These are phyloP conservation scores for Eubucco bourcierii DNA, from an alignment of 2,113 vertebrate species.

Conservation along the genomic window DNA sequence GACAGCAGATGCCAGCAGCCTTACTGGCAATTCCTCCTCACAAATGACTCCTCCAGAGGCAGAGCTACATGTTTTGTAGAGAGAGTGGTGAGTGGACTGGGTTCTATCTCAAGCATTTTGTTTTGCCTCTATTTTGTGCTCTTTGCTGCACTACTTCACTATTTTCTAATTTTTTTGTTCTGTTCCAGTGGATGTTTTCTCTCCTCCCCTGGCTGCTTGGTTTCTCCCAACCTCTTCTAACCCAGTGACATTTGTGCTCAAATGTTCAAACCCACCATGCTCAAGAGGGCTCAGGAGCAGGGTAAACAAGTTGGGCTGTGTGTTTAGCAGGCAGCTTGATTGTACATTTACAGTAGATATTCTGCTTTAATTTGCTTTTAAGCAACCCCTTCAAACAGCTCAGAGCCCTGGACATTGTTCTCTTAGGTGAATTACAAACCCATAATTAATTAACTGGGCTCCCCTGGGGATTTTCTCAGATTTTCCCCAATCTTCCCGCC, in stretches of 20 bases:
- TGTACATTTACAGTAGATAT: slow-evolving; percentile 68
- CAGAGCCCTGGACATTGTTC: slow-evolving; percentile 54
- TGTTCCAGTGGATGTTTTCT: neutral
- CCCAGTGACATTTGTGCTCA: neutral
- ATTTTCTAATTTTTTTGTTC: neutral
- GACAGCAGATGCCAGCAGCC: neutral
- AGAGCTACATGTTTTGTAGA: neutral
- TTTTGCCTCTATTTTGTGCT: slow-evolving; percentile 1
- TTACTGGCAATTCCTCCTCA: neutral
- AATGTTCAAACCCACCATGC: slow-evolving; percentile 1
- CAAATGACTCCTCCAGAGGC: neutral
- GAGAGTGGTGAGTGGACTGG: neutral
- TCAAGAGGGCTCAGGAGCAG: slow-evolving; percentile 42
- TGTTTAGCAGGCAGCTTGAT: slow-evolving; percentile 41
- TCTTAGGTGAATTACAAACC: slow-evolving; percentile 62
- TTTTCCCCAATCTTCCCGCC: slow-evolving; percentile 60
- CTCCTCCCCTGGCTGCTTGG: neutral
- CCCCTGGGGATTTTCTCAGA: slow-evolving; percentile 69
- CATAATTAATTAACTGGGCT: slow-evolving; percentile 66
- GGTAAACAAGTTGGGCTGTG: slow-evolving; percentile 52
- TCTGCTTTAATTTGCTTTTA: slow-evolving; percentile 70
- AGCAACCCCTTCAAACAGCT: slow-evolving; percentile 62
- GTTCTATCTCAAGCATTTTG: neutral
- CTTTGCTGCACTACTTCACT: slow-evolving; percentile 1
- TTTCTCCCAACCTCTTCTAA: slow-evolving; percentile 19